These are phyloP conservation scores for Drosophila demipolita DNA, from an alignment of 2,888 invertebrate species.

Conservation along the genomic window DNA sequence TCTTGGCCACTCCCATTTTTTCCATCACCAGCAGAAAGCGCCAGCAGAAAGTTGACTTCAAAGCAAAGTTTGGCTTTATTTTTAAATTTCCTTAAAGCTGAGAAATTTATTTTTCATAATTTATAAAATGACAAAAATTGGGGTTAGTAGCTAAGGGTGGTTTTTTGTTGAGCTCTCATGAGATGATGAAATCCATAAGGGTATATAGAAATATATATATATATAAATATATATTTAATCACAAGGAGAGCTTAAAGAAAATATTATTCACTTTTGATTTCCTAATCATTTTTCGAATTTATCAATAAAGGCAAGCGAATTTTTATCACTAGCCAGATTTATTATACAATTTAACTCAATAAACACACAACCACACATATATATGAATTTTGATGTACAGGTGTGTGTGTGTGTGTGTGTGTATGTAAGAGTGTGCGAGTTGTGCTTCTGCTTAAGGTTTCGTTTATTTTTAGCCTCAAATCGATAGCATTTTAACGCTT, in stretches of 20 bases:
- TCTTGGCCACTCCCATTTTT: conserved; percentile 1
- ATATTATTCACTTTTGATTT: background rate
- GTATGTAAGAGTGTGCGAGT: conserved; percentile 2
- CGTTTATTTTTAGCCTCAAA: conserved; percentile 71
- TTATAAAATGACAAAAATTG: background rate
- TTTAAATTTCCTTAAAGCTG: background rate
- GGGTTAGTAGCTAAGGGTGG: background rate
- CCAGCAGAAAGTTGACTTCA: conserved; percentile 26
- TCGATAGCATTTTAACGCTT: conserved; percentile 75
- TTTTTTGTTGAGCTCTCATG: background rate
- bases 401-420: conserved; percentile 2
- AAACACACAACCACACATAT: background rate
- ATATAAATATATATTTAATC: background rate
- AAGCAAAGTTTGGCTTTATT: conserved; percentile 7
- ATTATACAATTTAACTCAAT: background rate
- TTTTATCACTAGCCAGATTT: background rate
- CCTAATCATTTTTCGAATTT: background rate
- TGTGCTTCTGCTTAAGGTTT: conserved; percentile 17
- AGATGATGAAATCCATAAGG: background rate
- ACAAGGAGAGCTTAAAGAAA: background rate
- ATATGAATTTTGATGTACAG: background rate
- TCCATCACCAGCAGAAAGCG: background rate
- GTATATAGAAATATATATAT: background rate
- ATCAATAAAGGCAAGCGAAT: background rate
- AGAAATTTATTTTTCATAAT: conserved; percentile 1